A percentile compares a stretch with the other conserved stretches of the same genome.
Conservation (phyloP, 1,140 invertebrate genomes). For the Dinoponera quadriceps region DNA sequence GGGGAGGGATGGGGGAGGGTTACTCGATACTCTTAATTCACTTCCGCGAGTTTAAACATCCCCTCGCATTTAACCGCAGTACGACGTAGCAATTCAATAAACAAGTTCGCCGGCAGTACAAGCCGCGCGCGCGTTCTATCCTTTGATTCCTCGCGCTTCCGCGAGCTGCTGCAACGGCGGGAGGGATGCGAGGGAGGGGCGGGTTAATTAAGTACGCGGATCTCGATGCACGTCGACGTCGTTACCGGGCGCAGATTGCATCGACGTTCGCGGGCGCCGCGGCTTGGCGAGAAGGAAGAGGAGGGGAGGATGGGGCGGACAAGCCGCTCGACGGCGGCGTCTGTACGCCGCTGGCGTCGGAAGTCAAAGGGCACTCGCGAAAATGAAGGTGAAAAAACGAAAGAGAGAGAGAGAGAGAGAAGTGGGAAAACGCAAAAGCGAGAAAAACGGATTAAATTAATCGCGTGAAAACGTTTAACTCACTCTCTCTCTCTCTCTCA, state of each 20-base stretch:
- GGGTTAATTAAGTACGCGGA: conserved; percentile 48
- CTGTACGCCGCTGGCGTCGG: neutral
- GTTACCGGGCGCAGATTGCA: conserved; percentile 45
- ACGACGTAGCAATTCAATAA: conserved; percentile 72
- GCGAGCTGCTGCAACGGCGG: neutral
- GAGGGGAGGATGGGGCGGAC: neutral
- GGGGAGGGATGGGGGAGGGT: conserved; percentile 22
- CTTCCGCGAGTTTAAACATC: conserved; percentile 74
- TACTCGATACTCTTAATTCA: conserved; percentile 77
- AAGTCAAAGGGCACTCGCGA: neutral
- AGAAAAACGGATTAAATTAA: too few relatives aligned
- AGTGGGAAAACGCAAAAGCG: too few relatives aligned
- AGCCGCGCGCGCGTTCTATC: conserved; percentile 37
- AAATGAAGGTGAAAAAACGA: neutral
- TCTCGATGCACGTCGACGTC: conserved; percentile 44
- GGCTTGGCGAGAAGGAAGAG: neutral
- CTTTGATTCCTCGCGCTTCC: conserved; percentile 63
- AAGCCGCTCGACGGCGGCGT: neutral
- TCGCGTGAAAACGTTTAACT: too few relatives aligned
- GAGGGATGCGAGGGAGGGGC: too few relatives aligned
- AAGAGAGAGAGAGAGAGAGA: too few relatives aligned
- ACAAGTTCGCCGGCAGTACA: conserved; percentile 63
- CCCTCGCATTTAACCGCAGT: conserved; percentile 71
- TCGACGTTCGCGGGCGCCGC: conserved; percentile 1
- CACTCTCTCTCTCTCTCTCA: too few relatives aligned